A percentile compares a stretch with the other conserved stretches of the same genome.
Conservation (phyloP, 2,888 invertebrate species). For the Nemotelus pantherinus region DNA sequence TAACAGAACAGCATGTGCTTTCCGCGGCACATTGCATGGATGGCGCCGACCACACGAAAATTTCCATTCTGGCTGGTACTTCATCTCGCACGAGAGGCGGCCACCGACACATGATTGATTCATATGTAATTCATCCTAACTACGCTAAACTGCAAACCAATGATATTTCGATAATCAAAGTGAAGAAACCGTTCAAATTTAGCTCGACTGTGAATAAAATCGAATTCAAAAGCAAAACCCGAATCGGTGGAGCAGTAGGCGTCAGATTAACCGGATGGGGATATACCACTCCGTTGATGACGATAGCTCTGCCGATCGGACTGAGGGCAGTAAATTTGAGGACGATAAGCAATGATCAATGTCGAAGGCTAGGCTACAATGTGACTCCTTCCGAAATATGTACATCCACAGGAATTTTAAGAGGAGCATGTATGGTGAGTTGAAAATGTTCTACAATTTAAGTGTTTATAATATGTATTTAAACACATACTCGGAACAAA, state of each 20-base stretch:
- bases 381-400: slow-evolving; percentile 61
- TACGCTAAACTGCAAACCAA: slow-evolving; percentile 60
- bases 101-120: slow-evolving; percentile 56
- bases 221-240: slow-evolving; percentile 57
- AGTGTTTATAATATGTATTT: neutral
- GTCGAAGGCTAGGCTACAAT: slow-evolving; percentile 56
- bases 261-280: slow-evolving; percentile 62
- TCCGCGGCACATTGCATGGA: slow-evolving; percentile 64
- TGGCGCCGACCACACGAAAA: slow-evolving; percentile 57
- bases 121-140: slow-evolving; percentile 59
- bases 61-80: slow-evolving; percentile 53
- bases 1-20: slow-evolving; percentile 59
- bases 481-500: neutral
- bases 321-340: slow-evolving; percentile 59
- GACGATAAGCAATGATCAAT: slow-evolving; percentile 59
- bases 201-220: slow-evolving; percentile 63
- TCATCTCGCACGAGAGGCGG: slow-evolving; percentile 52
- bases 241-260: slow-evolving; percentile 57
- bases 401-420: slow-evolving; percentile 55
- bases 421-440: slow-evolving; percentile 59
- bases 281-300: slow-evolving; percentile 59
- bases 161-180: slow-evolving; percentile 62
- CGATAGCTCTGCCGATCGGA: slow-evolving; percentile 55
- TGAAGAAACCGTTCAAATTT: slow-evolving; percentile 58
- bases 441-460: neutral